Evolutionary conservation across 1,140 invertebrate species (phyloP), one percentile per base, ranked within the genome.

Genomic region (Cyclargus thomasi): DNA sequence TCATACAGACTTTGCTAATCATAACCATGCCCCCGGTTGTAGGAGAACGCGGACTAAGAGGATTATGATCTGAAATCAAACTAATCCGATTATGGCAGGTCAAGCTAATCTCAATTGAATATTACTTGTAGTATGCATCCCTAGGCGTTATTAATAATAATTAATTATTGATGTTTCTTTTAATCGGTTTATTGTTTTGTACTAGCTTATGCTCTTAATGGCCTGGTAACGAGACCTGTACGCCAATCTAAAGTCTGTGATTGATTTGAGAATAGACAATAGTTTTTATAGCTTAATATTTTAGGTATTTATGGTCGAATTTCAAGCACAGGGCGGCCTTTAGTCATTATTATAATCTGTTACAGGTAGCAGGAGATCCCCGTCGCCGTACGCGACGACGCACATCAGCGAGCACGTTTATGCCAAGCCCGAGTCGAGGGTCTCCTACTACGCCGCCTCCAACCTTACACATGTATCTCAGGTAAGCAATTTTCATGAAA

Each of bases 371-470:
- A 88, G 85, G 10, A 90, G 93, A 59, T 93, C 93, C 0, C 93
- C 93, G 1, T 93, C 93, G 3, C 93, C 93, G 18, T 94, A 94
- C 78, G 93, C 94, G 20, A 94, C 92, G 1, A 92, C 92, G 20
- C 90, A 92, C 70, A 88, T 93, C 63, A 88, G 91, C 55, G 88
- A 91, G 74, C 86, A 87, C 67, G 84, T 90, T 21, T 91, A 91
- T 70, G 85, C 88, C 0, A 86, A 89, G 39, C 88, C 88, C 0
- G 88, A 91, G 39, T 88, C 88, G 1, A 74, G 86, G 2, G 86
- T 86, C 14, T 90, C 85, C 0, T 90, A 89, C 72, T 90, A 90
- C 73, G 87, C 86, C 0, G 86, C 90, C 0, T 90, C 88, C 0
- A 88, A 90, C 70, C 76, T 90, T 6, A 91, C 89, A 1, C 84